Conservation (phyloP, 1,140 invertebrate species). For the Coelopa frigida region DNA sequence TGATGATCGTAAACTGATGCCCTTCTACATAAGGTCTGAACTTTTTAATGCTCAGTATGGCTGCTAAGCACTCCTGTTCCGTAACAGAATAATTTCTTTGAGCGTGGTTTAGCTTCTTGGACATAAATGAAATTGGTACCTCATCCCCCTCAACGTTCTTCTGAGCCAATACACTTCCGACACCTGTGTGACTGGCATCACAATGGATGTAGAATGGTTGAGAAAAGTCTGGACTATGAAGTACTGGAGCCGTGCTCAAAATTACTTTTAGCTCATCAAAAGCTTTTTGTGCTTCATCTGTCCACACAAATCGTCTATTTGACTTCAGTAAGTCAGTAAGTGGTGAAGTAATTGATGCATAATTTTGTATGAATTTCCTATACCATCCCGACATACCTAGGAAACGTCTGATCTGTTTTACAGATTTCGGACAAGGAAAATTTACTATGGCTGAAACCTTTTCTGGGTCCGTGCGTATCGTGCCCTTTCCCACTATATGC, state of each 20-base stretch:
- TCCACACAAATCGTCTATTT: slow-evolving; percentile 8
- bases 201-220: slow-evolving; percentile 15
- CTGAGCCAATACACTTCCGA: slow-evolving; percentile 25
- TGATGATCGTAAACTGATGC: slow-evolving; percentile 36
- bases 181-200: slow-evolving; percentile 10
- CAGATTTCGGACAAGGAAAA: slow-evolving; percentile 11
- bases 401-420: slow-evolving; percentile 43
- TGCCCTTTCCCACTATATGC: slow-evolving; percentile 21
- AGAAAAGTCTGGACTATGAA: slow-evolving; percentile 21
- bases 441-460: slow-evolving; percentile 19
- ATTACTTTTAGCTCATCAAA: slow-evolving; percentile 19
- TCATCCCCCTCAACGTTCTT: slow-evolving; percentile 25
- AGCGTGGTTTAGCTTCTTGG: slow-evolving; percentile 12
- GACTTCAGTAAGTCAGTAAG: slow-evolving; percentile 21
- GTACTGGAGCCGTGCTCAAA: slow-evolving; percentile 15
- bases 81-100: slow-evolving; percentile 24
- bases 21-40: slow-evolving; percentile 45
- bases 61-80: slow-evolving; percentile 45
- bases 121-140: slow-evolving; percentile 12
- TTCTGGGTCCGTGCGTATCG: slow-evolving; percentile 33
- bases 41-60: slow-evolving; percentile 42
- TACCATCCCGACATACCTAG: slow-evolving; percentile 44
- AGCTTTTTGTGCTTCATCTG: not conserved
- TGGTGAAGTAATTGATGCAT: slow-evolving; percentile 22
- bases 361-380: slow-evolving; percentile 35